Conservation (phyloP, 2,888 invertebrate species). For the Branchipolynoe longqiensis region DNA sequence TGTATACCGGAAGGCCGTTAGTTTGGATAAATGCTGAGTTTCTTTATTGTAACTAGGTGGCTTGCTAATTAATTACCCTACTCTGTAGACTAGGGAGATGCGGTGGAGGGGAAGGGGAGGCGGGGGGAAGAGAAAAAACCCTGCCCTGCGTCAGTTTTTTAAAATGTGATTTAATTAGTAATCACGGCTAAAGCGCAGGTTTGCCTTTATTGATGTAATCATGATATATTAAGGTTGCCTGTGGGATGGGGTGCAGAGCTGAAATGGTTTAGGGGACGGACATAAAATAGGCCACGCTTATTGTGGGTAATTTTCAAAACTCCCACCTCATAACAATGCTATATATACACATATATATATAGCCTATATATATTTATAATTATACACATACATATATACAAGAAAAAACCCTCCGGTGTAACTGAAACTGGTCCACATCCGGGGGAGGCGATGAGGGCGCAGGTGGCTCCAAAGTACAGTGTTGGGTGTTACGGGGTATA, state of each 20-base stretch:
- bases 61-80: neutral
- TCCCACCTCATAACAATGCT: too few relatives aligned
- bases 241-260: neutral
- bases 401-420: too few relatives aligned
- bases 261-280: too few relatives aligned
- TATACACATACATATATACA: too few relatives aligned
- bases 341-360: too few relatives aligned
- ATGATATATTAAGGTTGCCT: conserved; percentile 32
- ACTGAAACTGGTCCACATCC: too few relatives aligned
- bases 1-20: neutral
- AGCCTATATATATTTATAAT: too few relatives aligned
- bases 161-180: conserved; percentile 35
- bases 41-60: neutral
- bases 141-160: neutral
- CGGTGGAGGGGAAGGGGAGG: neutral
- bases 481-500: too few relatives aligned
- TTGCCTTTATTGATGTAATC: neutral
- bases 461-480: too few relatives aligned
- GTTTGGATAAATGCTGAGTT: neutral
- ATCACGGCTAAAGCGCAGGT: neutral
- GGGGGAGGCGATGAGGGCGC: too few relatives aligned
- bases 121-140: neutral
- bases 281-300: too few relatives aligned
- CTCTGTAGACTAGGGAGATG: conserved; percentile 6
- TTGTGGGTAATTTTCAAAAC: too few relatives aligned